phyloP scores from a whole-genome alignment of 1,140 invertebrate species.

The Drosophila mayri region DNA sequence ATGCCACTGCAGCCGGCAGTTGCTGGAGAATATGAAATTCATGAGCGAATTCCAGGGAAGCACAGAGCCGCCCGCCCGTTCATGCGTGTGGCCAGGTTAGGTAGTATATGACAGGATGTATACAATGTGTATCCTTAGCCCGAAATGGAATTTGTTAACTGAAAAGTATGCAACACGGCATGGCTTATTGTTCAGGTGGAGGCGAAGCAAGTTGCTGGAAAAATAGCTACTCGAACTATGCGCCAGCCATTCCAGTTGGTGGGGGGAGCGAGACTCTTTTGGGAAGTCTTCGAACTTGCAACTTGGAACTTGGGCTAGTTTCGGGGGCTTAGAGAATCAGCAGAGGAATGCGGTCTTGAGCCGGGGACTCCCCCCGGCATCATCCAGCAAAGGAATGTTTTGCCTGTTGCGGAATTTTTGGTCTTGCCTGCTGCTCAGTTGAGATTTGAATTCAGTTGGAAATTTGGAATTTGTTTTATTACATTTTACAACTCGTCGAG shows the following conservation, averaged over 20 bases:
- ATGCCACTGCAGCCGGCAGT: conserved; percentile 26
- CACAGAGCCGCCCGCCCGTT: conserved; percentile 19
- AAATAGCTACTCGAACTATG: conserved; percentile 70
- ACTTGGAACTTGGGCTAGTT: conserved; percentile 43
- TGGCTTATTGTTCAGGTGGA: conserved; percentile 14
- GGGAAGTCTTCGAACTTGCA: conserved; percentile 6
- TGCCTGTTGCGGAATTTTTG: conserved; percentile 43
- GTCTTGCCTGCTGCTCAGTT: conserved; percentile 16
- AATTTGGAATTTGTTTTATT: conserved; percentile 62
- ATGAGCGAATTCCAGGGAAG: conserved; percentile 64
- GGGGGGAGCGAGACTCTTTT: not conserved
- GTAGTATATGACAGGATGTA: conserved; percentile 2
- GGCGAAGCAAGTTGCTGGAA: conserved; percentile 41
- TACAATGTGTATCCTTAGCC: conserved; percentile 10
- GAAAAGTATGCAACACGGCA: conserved; percentile 68
- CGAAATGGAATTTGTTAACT: conserved; percentile 63
- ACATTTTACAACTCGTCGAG: conserved; percentile 31
- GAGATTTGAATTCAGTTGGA: conserved; percentile 46
- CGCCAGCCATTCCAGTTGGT: conserved; percentile 32
- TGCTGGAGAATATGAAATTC: conserved; percentile 70
- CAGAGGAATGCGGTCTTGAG: conserved; percentile 25
- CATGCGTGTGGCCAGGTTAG: conserved; percentile 45
- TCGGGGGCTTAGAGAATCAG: conserved; percentile 43
- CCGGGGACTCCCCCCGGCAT: conserved; percentile 14
- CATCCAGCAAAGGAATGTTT: conserved; percentile 26